Evolutionary conservation across 2,888 invertebrate genomes (phyloP).

Genomic region (Corythucha ciliata): DNA sequence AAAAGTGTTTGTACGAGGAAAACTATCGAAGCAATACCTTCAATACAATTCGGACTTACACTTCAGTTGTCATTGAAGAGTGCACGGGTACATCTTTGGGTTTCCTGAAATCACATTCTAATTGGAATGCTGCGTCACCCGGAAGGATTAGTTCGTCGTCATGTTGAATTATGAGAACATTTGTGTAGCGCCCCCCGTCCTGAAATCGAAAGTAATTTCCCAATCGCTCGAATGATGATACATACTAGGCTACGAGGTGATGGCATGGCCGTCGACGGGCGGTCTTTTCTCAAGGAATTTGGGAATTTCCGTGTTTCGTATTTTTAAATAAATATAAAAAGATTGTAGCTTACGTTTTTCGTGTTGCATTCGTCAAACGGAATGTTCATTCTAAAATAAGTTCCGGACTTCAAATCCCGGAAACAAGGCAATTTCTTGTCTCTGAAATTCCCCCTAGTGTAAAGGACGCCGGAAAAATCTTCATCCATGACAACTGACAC

Average conservation of each 20-base stretch:
- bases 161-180: constrained; percentile 55
- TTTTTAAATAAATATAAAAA: too few species aligned
- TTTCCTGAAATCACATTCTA: constrained; percentile 54
- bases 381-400: constrained; percentile 48
- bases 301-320: too few species aligned
- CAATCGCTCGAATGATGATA: too few species aligned
- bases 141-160: constrained; percentile 56
- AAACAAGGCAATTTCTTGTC: constrained; percentile 50
- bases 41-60: constrained; percentile 38
- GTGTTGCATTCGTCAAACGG: constrained; percentile 50
- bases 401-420: constrained; percentile 44
- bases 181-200: constrained; percentile 50
- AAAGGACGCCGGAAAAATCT: constrained; percentile 51
- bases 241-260: too few species aligned
- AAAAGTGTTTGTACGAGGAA: neutral
- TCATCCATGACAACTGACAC: constrained; percentile 37
- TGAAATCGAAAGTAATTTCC: constrained; percentile 34
- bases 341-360: constrained; percentile 43
- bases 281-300: too few species aligned
- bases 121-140: constrained; percentile 55
- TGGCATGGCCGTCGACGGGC: too few species aligned
- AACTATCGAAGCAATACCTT: neutral
- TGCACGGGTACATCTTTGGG: constrained; percentile 48
- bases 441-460: constrained; percentile 53
- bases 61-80: constrained; percentile 44